Percentiles rank a stretch among this genome's conserved stretches.
phyloP scores from a whole-genome alignment of 2,113 vertebrate genomes.

The Ahaetulla prasina region DNA sequence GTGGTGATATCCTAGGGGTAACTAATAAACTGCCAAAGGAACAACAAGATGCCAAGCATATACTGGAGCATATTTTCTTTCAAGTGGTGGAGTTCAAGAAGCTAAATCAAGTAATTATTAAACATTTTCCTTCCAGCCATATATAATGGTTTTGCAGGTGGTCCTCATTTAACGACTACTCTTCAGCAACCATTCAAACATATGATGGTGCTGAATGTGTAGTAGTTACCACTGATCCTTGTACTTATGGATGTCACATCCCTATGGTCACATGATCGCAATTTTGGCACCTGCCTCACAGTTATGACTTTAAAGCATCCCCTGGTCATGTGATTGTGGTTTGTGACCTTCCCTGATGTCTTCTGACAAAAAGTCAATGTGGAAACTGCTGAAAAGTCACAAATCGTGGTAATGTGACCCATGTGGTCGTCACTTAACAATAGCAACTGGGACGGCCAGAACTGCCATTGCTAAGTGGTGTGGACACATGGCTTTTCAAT shows the following conservation, averaged over 20 bases:
- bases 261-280: background rate
- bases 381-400: background rate
- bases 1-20: conserved; percentile 90
- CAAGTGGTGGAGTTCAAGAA: conserved; percentile 98
- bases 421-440: background rate
- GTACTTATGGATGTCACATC: background rate
- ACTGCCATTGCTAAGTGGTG: background rate
- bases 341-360: background rate
- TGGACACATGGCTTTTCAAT: background rate
- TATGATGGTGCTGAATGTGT: background rate
- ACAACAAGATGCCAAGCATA: conserved; percentile 85
- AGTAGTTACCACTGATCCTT: background rate
- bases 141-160: background rate
- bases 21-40: conserved; percentile 86
- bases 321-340: background rate
- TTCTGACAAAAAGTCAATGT: background rate
- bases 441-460: background rate
- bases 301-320: background rate
- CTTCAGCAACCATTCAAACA: background rate
- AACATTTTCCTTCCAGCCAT: background rate
- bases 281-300: background rate
- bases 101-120: conserved; percentile 83
- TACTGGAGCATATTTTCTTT: conserved; percentile 93
- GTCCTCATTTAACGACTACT: background rate
- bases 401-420: background rate